phyloP scores from a whole-genome alignment of 1,140 invertebrate species.

The Brachionus rubens region DNA sequence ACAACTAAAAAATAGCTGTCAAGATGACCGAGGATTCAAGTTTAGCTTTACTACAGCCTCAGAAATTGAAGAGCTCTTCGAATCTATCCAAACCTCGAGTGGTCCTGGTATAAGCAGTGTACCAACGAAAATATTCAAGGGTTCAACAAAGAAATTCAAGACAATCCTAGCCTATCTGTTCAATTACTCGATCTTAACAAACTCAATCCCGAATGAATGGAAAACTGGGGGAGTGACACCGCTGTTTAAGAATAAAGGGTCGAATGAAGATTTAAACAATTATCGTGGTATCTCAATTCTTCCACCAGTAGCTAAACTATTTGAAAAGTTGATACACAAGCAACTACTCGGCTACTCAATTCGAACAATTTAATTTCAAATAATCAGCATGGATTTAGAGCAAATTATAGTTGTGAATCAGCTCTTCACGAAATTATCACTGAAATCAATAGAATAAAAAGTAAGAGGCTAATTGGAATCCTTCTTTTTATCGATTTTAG shows the following conservation, averaged over 20 bases:
- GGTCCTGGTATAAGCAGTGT: background rate
- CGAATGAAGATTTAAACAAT: conserved; percentile 46
- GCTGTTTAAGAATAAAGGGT: conserved; percentile 47
- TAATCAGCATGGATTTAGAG: background rate
- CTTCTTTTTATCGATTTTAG: background rate
- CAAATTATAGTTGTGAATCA: background rate
- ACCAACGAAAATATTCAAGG: background rate
- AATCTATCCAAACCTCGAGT: background rate
- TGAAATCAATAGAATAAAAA: background rate
- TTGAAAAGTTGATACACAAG: conserved; percentile 23
- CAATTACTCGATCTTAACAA: background rate
- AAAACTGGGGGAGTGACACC: conserved; percentile 46
- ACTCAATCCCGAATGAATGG: conserved; percentile 44
- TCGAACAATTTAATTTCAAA: background rate
- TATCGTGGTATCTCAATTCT: conserved; percentile 48
- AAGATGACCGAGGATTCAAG: background rate
- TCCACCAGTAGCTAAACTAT: conserved; percentile 35
- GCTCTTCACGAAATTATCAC: background rate
- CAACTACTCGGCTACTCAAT: background rate
- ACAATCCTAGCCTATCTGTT: background rate
- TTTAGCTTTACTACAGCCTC: background rate
- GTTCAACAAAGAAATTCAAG: background rate
- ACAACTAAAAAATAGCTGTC: background rate
- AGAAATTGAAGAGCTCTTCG: background rate
- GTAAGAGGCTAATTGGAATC: background rate